Evolutionary conservation across 1,140 invertebrate genomes (phyloP), one percentile per base, ranked within the genome.

Genomic region (Pachypeltis micranthus): DNA sequence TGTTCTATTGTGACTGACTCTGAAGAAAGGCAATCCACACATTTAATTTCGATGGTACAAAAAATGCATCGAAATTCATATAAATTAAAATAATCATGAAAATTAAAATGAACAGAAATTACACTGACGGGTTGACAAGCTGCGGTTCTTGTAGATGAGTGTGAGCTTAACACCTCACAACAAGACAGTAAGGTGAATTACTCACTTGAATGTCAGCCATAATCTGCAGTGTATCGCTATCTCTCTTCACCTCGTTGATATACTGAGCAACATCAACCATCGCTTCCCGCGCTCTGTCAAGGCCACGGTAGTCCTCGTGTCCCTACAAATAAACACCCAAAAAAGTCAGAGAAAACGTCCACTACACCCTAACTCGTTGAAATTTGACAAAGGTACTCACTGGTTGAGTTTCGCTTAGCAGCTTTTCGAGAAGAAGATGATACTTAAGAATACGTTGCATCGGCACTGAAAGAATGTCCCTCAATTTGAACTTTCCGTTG

Each of bases 391-490:
- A 54, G 23, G 10, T 54, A 54, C 57, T 59, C 71, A 91, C 86
- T 19, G 81, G 81, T 65, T 86, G 85, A 1, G 94, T 97, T 73
- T 93, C 88, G 72, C 92, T 90, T 3, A 96, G 85, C 24, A 98
- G 76, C 77, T 97, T 96, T 73, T 95, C 84, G 26, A 94, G 75
- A 27, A 99, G 75, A 47, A 99, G 77, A 75, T 97, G 94, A 76
- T 99, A 99, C 72, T 98, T 98, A 26, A 98, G 81, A 64, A 99
- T 87, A 73, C 96, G 78, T 77, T 99, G 96, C 92, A 99, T 97
- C 2, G 96, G 96, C 29, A 99, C 93, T 27, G 92, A 93, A 4
- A 99, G 74, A 57, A 98, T 87, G 75, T 98, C 95, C 28, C 93
- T 79, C 59, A 99, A 75, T 75, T 94, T 91, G 71, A 98, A 95